Conservation (phyloP, 2,797 vertebrate species). For the Podarcis siculus region DNA sequence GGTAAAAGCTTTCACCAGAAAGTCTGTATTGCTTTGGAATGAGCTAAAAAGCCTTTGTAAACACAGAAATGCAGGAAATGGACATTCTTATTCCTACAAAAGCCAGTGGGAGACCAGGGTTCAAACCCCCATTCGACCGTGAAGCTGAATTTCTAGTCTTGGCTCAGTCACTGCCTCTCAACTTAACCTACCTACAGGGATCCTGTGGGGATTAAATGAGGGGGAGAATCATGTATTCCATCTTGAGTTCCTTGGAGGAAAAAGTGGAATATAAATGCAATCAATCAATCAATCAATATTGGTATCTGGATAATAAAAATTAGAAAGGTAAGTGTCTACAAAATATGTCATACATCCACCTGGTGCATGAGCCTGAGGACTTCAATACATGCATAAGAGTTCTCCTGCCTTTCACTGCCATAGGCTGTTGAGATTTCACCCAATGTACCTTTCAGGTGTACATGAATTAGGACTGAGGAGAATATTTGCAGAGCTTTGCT, state of each 20-base stretch:
- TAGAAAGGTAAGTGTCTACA: background rate
- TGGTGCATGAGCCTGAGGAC: background rate
- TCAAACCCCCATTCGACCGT: background rate
- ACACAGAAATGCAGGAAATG: constrained; percentile 45
- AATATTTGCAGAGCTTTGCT: background rate
- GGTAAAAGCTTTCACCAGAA: constrained; percentile 12
- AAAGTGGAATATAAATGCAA: too few relatives aligned
- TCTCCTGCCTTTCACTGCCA: background rate
- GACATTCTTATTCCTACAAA: constrained; percentile 46
- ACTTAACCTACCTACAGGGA: too few relatives aligned
- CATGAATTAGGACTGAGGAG: background rate
- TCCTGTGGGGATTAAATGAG: too few relatives aligned
- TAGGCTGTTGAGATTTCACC: background rate
- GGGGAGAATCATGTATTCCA: too few relatives aligned
- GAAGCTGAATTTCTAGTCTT: too few relatives aligned
- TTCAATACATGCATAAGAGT: background rate
- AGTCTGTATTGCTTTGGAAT: constrained; percentile 42
- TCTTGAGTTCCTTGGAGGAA: too few relatives aligned
- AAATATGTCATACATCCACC: background rate
- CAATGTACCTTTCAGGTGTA: background rate
- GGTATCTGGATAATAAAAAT: constrained; percentile 9
- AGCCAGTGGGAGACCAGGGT: background rate
- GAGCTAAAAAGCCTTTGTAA: constrained; percentile 53
- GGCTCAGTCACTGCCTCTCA: too few relatives aligned
- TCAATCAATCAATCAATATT: background rate